These are phyloP conservation scores for Halictus ligatus DNA, from an alignment of 2,888 invertebrate genomes.

Conservation along the genomic window DNA sequence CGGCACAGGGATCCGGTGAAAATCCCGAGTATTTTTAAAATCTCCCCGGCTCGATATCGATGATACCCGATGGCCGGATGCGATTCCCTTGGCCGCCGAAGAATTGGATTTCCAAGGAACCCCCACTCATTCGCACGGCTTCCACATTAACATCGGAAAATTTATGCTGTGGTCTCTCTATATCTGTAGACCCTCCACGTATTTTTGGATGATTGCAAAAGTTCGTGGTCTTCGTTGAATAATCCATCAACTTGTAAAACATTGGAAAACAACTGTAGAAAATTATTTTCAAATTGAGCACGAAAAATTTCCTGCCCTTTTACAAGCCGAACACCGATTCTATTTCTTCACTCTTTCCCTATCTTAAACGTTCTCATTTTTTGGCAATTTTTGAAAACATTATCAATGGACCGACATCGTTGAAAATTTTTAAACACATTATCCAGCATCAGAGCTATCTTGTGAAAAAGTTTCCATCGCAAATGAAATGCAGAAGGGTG, in stretches of 20 bases:
- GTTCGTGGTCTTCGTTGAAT: too few relatives aligned
- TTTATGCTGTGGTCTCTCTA: not conserved
- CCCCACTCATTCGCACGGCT: not conserved
- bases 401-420: not conserved
- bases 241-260: too few relatives aligned
- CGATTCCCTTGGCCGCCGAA: conserved; percentile 19
- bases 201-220: not conserved
- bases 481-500: not conserved
- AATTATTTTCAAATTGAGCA: too few relatives aligned
- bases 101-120: conserved; percentile 8
- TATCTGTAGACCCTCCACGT: too few relatives aligned
- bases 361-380: not conserved
- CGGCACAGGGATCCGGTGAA: conserved; percentile 23
- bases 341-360: not conserved
- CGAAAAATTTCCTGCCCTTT: too few relatives aligned
- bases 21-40: conserved; percentile 47
- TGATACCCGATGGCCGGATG: conserved; percentile 6
- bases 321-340: not conserved
- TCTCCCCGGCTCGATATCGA: conserved; percentile 21
- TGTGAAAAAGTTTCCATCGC: not conserved
- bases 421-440: not conserved
- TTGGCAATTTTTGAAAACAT: not conserved
- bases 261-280: too few relatives aligned
- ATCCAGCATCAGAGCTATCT: not conserved
- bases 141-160: not conserved